Evolutionary conservation across 2,113 vertebrate species (phyloP), one percentile per base, ranked within the genome.

Genomic region (Piliocolobus tephrosceles): DNA sequence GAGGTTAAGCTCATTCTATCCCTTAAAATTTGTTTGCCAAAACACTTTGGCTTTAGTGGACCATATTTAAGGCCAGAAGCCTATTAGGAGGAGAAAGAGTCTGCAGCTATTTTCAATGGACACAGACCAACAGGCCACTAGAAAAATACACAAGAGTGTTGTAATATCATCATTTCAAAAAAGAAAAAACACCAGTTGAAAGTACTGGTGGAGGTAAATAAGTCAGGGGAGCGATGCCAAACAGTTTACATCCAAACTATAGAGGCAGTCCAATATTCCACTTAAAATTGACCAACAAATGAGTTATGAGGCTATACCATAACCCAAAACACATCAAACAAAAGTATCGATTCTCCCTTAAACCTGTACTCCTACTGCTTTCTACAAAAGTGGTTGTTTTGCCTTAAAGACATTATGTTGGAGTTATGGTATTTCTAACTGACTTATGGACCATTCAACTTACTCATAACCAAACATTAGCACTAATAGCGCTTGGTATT

Each of bases 11-110:
- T 92, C 23, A 90, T 45, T 90, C 79, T 55, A n/a, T 52, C 45
- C 88, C 32, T 80, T 78, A 35, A 57, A 82, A 64, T 94, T 91
- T 20, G 88, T 72, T 30, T 58, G 64, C 6, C 14, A 89, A 92
- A 55, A 27, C 4, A n/a, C 64, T 47, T 68, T 89, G 22, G 40
- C 35, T 23, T 57, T n/a, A 75, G 10, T 22, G 80, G 55, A 64
- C 73, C 86, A 40, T 45, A 68, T 52, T 73, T 68, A 43, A n/a
- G 86, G 32, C 43, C 72, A 93, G 70, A 85, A 68, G 45, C 2
- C 4, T 32, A 13, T 47, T 35, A 85, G 61, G 12, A 52, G 22
- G 0, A 3, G 10, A 73, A 90, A 52, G 47, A 52, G n/a, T 78
- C 32, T 13, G 22, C 32, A 84, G 25, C 40, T 25, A 57, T 43